phyloP scores from a whole-genome alignment of 2,797 vertebrate species.

The Neosilurus hyrtlii region DNA sequence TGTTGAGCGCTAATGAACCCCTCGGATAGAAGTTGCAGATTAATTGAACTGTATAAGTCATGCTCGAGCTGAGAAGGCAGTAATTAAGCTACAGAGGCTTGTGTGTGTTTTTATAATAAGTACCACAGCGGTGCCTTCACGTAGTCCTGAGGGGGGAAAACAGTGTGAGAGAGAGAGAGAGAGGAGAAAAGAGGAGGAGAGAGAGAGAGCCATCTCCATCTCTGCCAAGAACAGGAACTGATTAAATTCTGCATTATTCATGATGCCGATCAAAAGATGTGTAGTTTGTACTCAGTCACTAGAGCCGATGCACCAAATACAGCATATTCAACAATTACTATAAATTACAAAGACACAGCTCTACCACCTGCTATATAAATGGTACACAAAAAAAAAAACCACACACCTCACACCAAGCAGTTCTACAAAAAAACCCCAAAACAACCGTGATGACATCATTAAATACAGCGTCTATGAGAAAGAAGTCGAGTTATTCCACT shows the following conservation, averaged over 20 bases:
- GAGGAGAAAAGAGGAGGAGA: neutral
- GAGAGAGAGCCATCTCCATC: neutral
- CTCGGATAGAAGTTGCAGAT: conserved; percentile 63
- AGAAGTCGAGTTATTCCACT: neutral
- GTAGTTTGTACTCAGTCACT: neutral
- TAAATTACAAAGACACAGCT: neutral
- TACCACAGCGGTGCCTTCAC: conserved; percentile 34
- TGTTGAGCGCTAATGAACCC: conserved; percentile 72
- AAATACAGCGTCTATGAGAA: neutral
- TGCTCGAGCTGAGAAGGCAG: conserved; percentile 59
- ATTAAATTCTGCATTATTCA: conserved; percentile 39
- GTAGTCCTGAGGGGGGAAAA: neutral
- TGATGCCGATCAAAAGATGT: conserved; percentile 12
- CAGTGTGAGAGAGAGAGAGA: neutral
- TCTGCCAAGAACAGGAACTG: conserved; percentile 10
- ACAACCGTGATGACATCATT: neutral
- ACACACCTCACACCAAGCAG: neutral
- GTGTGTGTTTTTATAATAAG: conserved; percentile 46
- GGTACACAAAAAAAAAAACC: neutral
- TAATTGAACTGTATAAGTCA: conserved; percentile 69
- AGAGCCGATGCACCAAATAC: conserved; percentile 12
- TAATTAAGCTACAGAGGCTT: conserved; percentile 66
- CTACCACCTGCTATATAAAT: conserved; percentile 11
- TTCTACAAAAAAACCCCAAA: neutral
- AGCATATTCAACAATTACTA: neutral